Evolutionary conservation across 1,140 invertebrate genomes (phyloP), one percentile per base, ranked within the genome.

Genomic region (Aradophagus sp.): DNA sequence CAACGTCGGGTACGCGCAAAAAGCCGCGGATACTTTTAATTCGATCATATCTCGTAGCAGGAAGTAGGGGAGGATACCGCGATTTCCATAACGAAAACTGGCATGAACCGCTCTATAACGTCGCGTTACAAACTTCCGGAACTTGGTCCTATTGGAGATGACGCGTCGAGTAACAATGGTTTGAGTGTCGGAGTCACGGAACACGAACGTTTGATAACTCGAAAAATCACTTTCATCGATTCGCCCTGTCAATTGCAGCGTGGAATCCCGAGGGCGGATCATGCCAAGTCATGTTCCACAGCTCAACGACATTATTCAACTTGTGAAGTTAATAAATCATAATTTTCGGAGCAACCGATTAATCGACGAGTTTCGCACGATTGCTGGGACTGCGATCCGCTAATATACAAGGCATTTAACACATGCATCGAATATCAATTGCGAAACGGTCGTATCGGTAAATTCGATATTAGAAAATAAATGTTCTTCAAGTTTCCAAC

Each of bases 161-260:
- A 68, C 63, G 63, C 36, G 39, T 68, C 47, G 53, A 58, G 63
- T 58, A 58, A 67, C 53, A 53, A 67, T 32, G 62, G 44, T 58
- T 10, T 36, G 27, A 27, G 27, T 39, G 63, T 59, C 38, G 13
- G 20, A 58, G 17, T 38, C 55, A 59, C 31, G 32, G 50, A 47
- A 45, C 39, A 20, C 36, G 38, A 39, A 48, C 31, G 34, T 53
- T 47, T 23, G 47, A 53, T 47, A 39, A 59, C 6, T 52, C 45
- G 26, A 53, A 59, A 53, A 68, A 47, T 52, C 53, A 56, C 50
- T 56, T 55, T 52, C 44, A 56, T 50, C 20, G 44, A 66, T 50
- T 56, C 10, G 10, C 7, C 32, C 17, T 42, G 34, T 53, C 63
- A 48, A 52, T 31, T 44, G 38, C 42, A 58, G 41, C 10, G 35